Evolutionary conservation across 2,113 vertebrate genomes (phyloP).

Genomic region (Phalacrocorax carbo): DNA sequence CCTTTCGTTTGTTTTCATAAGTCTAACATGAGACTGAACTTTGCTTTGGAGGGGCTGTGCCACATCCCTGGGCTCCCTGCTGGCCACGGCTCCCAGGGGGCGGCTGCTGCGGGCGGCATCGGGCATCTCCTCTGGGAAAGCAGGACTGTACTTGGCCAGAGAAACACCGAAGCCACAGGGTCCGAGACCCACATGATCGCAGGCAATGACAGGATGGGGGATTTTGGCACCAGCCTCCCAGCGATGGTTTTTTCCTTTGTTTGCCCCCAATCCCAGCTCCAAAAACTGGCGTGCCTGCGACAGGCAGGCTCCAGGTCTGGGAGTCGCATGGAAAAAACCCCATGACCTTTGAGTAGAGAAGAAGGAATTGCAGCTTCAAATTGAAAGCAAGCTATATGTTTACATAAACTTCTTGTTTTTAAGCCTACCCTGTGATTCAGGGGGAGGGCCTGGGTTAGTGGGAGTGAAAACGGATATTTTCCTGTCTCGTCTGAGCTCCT

Average conservation of each 20-base stretch:
- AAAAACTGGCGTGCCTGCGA: fast-evolving
- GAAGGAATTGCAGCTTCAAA: neutral
- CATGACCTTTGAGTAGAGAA: neutral
- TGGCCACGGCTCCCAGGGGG: fast-evolving
- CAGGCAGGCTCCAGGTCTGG: neutral
- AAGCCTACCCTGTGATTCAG: constrained; percentile 23
- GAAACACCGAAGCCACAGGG: neutral
- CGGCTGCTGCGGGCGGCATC: neutral
- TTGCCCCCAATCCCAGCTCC: neutral
- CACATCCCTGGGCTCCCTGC: fast-evolving
- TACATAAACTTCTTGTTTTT: neutral
- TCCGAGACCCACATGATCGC: fast-evolving
- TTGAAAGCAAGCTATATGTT: neutral
- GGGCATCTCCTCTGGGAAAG: fast-evolving
- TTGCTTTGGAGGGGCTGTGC: neutral
- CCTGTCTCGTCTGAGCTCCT: constrained; percentile 29
- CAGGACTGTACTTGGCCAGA: neutral
- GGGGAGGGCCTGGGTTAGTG: neutral
- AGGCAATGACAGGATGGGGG: neutral
- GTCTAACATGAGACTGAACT: neutral
- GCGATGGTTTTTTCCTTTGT: fast-evolving
- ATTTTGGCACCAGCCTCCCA: neutral
- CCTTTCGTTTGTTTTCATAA: neutral
- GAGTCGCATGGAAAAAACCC: fast-evolving
- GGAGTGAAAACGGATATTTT: neutral